These are phyloP conservation scores for Apotomis turbidana DNA, from an alignment of 2,888 invertebrate species.

Conservation along the genomic window DNA sequence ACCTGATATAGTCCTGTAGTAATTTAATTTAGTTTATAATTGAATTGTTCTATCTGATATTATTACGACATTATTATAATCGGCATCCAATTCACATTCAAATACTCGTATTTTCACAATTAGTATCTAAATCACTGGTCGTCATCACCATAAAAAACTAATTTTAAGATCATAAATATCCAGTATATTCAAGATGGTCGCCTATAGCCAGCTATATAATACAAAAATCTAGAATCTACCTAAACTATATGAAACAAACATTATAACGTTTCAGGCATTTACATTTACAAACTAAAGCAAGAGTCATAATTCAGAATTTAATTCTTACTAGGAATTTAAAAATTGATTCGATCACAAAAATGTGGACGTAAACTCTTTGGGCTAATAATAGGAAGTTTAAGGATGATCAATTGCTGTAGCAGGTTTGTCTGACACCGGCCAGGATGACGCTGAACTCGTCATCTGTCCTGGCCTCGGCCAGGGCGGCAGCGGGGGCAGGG, in stretches of 20 bases:
- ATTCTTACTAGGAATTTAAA: constrained; percentile 42
- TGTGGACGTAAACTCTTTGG: constrained; percentile 50
- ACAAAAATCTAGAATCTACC: constrained; percentile 35
- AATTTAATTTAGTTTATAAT: not conserved
- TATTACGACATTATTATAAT: not conserved
- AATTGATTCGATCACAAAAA: constrained; percentile 40
- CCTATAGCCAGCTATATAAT: constrained; percentile 35
- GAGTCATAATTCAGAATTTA: constrained; percentile 42
- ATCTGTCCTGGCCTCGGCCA: constrained; percentile 86
- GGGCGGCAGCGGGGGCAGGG: constrained; percentile 71
- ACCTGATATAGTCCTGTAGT: no score
- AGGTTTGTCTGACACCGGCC: constrained; percentile 94
- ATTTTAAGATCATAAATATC: constrained; percentile 18
- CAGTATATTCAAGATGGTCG: constrained; percentile 30
- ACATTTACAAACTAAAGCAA: constrained; percentile 39
- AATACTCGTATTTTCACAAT: constrained; percentile 5
- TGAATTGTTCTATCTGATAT: not conserved
- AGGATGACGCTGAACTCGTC: constrained; percentile 95
- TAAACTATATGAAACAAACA: constrained; percentile 36
- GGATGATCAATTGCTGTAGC: constrained; percentile 88
- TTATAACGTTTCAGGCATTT: constrained; percentile 39
- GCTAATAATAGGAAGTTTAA: constrained; percentile 60
- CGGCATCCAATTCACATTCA: not conserved
- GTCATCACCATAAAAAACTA: constrained; percentile 6
- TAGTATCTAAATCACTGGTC: constrained; percentile 29